Base-by-base conservation (phyloP, 2,888 invertebrate species). In the Sarcophaga rosellei region DNA sequence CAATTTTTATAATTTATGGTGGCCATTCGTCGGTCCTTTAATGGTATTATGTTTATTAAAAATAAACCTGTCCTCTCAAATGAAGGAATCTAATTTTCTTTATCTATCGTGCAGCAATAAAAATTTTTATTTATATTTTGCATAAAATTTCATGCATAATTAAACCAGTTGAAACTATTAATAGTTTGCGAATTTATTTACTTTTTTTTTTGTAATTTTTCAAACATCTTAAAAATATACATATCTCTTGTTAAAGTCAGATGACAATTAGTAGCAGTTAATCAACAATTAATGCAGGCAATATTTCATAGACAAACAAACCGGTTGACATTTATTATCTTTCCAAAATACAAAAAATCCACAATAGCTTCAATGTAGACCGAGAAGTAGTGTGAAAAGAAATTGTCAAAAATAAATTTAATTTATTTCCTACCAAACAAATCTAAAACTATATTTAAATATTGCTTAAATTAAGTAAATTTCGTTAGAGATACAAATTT, bases 81-180 rank as follows among this genome's bases (percentile, higher is more conserved):
- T 53, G 17, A 53, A 53, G 53, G 17, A 15, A 53, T 53, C 4
- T 12, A 53, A 53, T 45, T 47, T 53, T 21, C 15, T 53, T 45
- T 10, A 44, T 45, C n/a, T 66, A 25, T 63, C 21, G 23, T 63
- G 25, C 23, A 23, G 23, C 6, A 23, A 15, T 23, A 63, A 25
- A 23, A 63, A 5, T 15, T 1, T 25, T 25, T 15, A 21, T 15
- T 15, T 15, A 12, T 4, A 15, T 53, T 53, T 53, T 15, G 66
- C 66, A 45, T 45, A 66, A n/a, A 66, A 66, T 11, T 68, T 53
- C 12, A 12, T 15, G 53, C 53, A 53, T 53, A 53, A 47, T 47
- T 68, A 68, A 68, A 68, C 68, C 45, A 11, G 68, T 68, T 68
- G 4, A 35, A 66, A 45, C 35, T 65, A n/a, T n/a, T 65, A 35